These are phyloP conservation scores for Setophaga coronata DNA, from an alignment of 2,113 vertebrate genomes.

Conservation along the genomic window DNA sequence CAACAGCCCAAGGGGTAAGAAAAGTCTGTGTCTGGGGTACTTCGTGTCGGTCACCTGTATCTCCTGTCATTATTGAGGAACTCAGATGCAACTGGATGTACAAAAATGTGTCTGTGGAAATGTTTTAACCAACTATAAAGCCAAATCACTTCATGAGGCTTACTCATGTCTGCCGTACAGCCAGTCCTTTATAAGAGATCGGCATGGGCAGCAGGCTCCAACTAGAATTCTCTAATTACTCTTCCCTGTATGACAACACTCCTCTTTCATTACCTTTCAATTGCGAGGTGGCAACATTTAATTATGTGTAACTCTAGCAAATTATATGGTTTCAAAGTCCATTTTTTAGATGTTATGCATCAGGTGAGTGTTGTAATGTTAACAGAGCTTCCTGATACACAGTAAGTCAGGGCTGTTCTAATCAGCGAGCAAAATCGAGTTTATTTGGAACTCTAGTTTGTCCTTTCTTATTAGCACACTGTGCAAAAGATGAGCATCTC, in stretches of 20 bases:
- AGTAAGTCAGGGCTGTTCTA: not conserved
- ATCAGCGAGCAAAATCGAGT: not conserved
- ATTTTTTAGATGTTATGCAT: not conserved
- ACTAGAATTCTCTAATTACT: not conserved
- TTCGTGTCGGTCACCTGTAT: not conserved
- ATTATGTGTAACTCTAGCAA: conserved; percentile 33
- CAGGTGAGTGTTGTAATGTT: not conserved
- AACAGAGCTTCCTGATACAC: not conserved
- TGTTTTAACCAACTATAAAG: not conserved
- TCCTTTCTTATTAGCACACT: conserved; percentile 20
- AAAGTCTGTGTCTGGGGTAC: not conserved
- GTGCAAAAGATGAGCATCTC: not conserved
- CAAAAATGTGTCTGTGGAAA: not conserved
- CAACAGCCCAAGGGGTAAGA: conserved; percentile 94
- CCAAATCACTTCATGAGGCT: not conserved
- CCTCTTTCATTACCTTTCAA: conserved; percentile 2
- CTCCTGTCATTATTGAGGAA: not conserved
- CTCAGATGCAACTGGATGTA: not conserved
- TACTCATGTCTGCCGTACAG: not conserved
- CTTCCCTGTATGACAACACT: not conserved
- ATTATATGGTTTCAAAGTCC: not conserved
- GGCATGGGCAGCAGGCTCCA: not conserved
- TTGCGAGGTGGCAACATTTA: conserved; percentile 15
- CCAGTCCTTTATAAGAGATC: not conserved
- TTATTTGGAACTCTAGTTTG: conserved; percentile 6